These are phyloP conservation scores for Rana temporaria DNA, from an alignment of 2,113 vertebrate genomes.

Conservation along the genomic window DNA sequence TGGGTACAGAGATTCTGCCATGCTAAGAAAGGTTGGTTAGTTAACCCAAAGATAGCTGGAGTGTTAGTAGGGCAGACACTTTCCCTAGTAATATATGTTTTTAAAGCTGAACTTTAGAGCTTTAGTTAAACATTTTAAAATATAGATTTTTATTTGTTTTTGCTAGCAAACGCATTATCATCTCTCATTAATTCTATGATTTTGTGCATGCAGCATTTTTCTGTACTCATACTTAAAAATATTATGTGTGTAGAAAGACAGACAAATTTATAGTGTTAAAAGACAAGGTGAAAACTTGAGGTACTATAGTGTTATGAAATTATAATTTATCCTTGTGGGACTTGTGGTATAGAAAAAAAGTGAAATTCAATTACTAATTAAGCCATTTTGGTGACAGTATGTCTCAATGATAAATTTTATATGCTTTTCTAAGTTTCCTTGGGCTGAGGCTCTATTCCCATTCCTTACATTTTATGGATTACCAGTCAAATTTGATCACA, in stretches of 20 bases:
- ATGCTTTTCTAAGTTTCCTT: slow-evolving; percentile 44
- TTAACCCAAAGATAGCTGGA: no score
- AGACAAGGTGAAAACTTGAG: slow-evolving; percentile 15
- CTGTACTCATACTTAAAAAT: not conserved
- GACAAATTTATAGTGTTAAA: not conserved
- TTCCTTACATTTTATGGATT: slow-evolving; percentile 42
- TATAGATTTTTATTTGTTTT: no score
- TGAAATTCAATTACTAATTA: slow-evolving; percentile 52
- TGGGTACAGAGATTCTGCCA: no score
- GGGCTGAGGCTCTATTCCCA: slow-evolving; percentile 28
- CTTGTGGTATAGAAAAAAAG: slow-evolving; percentile 26
- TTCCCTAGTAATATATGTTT: no score
- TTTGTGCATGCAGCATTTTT: not conserved
- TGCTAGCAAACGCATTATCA: no score
- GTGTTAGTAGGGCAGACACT: no score
- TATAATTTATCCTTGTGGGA: slow-evolving; percentile 52
- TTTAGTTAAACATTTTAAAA: not conserved
- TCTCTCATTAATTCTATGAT: not conserved
- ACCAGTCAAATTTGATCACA: slow-evolving; percentile 37
- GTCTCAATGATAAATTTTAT: slow-evolving; percentile 54
- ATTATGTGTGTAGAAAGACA: not conserved
- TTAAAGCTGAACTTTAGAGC: no score
- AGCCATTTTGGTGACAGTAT: slow-evolving; percentile 50
- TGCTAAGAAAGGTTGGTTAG: no score
- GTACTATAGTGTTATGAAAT: slow-evolving; percentile 9